Conservation (phyloP, 2,113 vertebrate genomes). For the Willisornis vidua region DNA sequence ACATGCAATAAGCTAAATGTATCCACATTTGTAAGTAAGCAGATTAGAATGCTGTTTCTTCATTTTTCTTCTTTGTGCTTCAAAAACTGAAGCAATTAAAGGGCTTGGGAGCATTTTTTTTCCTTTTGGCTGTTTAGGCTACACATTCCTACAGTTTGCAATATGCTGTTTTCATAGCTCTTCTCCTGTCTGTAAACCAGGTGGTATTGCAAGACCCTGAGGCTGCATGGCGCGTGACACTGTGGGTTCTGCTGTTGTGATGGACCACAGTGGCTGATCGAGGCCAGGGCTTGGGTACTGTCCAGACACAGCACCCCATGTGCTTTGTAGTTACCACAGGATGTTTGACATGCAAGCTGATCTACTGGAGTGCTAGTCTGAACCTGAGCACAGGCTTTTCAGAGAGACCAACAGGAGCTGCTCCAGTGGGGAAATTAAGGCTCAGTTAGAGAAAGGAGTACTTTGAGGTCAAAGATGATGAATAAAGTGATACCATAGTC, state of each 20-base stretch:
- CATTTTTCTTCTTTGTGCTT: neutral
- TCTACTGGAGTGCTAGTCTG: neutral
- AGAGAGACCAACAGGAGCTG: neutral
- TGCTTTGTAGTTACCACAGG: neutral
- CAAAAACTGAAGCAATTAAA: neutral
- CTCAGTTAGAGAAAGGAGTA: neutral
- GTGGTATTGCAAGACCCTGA: neutral
- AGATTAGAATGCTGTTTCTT: neutral
- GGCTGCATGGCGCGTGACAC: accelerated
- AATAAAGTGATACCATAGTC: neutral
- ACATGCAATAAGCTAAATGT: neutral
- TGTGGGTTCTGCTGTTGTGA: neutral
- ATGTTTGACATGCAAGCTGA: neutral
- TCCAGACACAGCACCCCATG: neutral
- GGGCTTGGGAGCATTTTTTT: neutral
- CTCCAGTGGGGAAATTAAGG: neutral
- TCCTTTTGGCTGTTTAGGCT: neutral
- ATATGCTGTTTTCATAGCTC: neutral
- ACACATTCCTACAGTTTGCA: neutral
- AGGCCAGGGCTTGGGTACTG: neutral
- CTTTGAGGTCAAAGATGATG: neutral
- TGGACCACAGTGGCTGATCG: accelerated
- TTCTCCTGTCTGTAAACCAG: neutral
- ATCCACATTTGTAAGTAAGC: neutral
- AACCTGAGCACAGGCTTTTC: neutral